Evolutionary conservation across 2,888 invertebrate species (phyloP), one percentile per base, ranked within the genome.

Genomic region (Adela reaumurella): DNA sequence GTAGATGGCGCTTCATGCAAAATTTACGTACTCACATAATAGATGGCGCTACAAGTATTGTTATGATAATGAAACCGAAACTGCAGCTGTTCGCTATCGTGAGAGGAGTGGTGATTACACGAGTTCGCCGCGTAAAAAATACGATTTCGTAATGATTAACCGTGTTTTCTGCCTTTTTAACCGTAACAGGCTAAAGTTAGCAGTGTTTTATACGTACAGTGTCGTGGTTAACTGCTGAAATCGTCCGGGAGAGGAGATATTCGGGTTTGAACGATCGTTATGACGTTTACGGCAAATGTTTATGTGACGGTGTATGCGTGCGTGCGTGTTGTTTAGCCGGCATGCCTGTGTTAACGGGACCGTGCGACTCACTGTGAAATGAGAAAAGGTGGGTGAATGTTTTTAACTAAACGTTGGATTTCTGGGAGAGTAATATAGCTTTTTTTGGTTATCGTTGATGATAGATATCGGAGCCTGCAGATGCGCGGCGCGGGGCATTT

Each of bases 51-150:
- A 73, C 55, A 16, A 53, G 74, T 70, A 72, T 76, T 77, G 77
- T 78, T 78, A 73, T 74, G 74, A 68, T 74, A 24, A 35, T 20
- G 41, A 43, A 63, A 65, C 65, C 64, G 61, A 65, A 68, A 68
- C 73, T 74, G 76, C 77, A 76, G 76, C 77, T 76, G 76, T 78
- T 78, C 68, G 74, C 73, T 78, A 78, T 77, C 77, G 76, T 74
- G 74, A 72, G 77, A 78, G 78, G 78, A 78, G 77, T 78, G 78
- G 78, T 78, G 77, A 76, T 73, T 76, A 74, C 67, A 65, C 67
- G 76, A 70, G 66, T 74, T 74, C 67, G 65, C 61, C 62, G 35
- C 14, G 35, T 63, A 70, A 72, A 72, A 69, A 66, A 61, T 64
- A 67, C 60, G 71, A 65, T 71, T 76, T 74, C 71, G 70, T 67